A percentile compares a stretch with the other conserved stretches of the same genome.
These are phyloP conservation scores for Cryptocephalus moraei DNA, from an alignment of 2,888 invertebrate species.

Conservation along the genomic window DNA sequence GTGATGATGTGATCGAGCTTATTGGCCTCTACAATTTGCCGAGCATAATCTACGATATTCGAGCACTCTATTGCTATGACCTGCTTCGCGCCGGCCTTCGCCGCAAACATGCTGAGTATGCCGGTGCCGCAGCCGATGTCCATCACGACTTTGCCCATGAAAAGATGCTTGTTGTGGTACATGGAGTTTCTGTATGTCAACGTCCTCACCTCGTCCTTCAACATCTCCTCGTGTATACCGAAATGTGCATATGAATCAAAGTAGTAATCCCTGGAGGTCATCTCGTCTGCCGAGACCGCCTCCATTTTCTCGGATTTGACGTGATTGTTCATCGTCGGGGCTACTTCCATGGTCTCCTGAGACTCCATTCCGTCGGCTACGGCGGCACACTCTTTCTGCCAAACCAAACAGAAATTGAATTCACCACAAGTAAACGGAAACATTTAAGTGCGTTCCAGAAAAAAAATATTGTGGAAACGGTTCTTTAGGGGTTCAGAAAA, in stretches of 20 bases:
- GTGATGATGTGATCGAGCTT: slow-evolving; percentile 68
- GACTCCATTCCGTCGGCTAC: too few species aligned
- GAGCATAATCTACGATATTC: slow-evolving; percentile 95
- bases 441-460: too few species aligned
- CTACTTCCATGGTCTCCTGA: slow-evolving; percentile 42
- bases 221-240: slow-evolving; percentile 99
- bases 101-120: slow-evolving; percentile 99
- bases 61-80: slow-evolving; percentile 98
- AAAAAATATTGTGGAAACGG: too few species aligned
- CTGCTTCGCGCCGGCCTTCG: slow-evolving; percentile 91
- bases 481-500: too few species aligned
- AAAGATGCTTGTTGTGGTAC: slow-evolving; percentile 98
- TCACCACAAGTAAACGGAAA: too few species aligned
- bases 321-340: slow-evolving; percentile 29
- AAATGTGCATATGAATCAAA: slow-evolving; percentile 99
- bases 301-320: slow-evolving; percentile 30
- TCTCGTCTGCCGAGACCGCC: slow-evolving; percentile 74
- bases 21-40: slow-evolving; percentile 86
- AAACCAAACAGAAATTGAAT: too few species aligned
- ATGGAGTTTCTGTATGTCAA: slow-evolving; percentile 97
- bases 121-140: slow-evolving; percentile 99
- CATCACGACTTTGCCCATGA: slow-evolving; percentile 83
- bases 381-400: too few species aligned
- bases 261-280: slow-evolving; percentile 99
- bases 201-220: slow-evolving; percentile 98